Percentiles rank a stretch among this genome's conserved stretches.
phyloP scores from a whole-genome alignment of 2,797 vertebrate genomes.

The Sitta carolinensis region DNA sequence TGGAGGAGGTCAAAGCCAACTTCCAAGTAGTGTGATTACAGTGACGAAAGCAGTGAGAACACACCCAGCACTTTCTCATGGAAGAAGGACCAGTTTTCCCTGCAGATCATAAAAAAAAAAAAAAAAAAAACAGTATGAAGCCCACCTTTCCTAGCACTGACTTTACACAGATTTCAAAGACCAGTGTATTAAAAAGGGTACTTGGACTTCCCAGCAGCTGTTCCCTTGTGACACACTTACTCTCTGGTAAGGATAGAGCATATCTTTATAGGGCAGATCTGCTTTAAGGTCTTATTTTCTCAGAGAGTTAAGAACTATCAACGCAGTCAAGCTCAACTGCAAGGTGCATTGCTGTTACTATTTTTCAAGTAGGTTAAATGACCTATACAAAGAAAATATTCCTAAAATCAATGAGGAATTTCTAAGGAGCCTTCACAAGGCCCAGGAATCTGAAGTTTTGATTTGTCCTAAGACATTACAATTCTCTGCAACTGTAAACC shows the following conservation, averaged over 20 bases:
- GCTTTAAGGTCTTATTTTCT: not conserved
- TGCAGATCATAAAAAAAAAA: not conserved
- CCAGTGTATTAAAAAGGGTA: not conserved
- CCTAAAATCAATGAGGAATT: not conserved
- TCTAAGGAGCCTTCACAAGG: not conserved
- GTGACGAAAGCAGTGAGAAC: not conserved
- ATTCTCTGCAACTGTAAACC: not conserved
- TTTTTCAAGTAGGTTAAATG: not conserved
- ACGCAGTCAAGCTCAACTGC: not conserved
- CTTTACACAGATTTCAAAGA: not conserved
- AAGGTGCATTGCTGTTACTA: not conserved
- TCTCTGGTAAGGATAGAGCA: not conserved
- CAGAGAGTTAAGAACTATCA: not conserved
- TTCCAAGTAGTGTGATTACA: no score
- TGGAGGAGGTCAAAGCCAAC: not conserved
- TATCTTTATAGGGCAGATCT: not conserved
- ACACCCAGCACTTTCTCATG: fast-evolving
- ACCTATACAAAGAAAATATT: not conserved
- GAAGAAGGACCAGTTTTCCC: not conserved
- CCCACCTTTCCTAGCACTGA: not conserved
- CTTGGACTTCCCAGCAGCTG: not conserved
- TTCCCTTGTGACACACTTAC: not conserved
- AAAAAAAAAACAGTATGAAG: not conserved
- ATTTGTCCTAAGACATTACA: not conserved
- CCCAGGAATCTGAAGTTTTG: not conserved